phyloP scores from a whole-genome alignment of 2,797 vertebrate species.

The Parotocinclus haroldoi region DNA sequence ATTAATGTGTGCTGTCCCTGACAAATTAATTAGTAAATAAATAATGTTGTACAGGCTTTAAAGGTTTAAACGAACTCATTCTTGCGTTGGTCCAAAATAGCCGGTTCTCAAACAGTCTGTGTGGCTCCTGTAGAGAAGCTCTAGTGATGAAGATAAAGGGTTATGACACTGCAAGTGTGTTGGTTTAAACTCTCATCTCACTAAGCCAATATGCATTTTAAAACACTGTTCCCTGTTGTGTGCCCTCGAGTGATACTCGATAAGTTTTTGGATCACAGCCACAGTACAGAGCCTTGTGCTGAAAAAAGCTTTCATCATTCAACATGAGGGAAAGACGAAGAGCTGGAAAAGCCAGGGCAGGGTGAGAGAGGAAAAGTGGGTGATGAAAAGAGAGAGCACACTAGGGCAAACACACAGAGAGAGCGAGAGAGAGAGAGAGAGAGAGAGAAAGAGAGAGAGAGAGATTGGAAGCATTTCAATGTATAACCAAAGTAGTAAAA shows the following conservation, averaged over 20 bases:
- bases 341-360: conserved; percentile 6
- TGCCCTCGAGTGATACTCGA: conserved; percentile 1
- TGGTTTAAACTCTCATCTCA: conserved; percentile 1
- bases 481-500: too few relatives aligned
- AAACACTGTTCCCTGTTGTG: conserved; percentile 9
- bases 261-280: conserved; percentile 22
- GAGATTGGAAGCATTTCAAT: neutral
- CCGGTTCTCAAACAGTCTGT: too few relatives aligned
- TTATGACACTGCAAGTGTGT: neutral
- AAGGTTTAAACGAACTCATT: too few relatives aligned
- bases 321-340: conserved; percentile 27
- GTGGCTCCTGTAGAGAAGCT: neutral
- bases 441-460: conserved; percentile 17
- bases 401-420: neutral
- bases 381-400: conserved; percentile 32
- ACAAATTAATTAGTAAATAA: too few relatives aligned
- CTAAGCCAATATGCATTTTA: conserved; percentile 18
- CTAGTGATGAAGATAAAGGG: neutral
- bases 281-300: conserved; percentile 21
- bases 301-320: conserved; percentile 26
- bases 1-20: too few relatives aligned
- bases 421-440: too few relatives aligned
- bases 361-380: conserved; percentile 7
- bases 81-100: too few relatives aligned
- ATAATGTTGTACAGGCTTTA: too few relatives aligned